Evolutionary conservation across 2,113 vertebrate species (phyloP), one percentile per base, ranked within the genome.

Genomic region (Heliornis fulica): DNA sequence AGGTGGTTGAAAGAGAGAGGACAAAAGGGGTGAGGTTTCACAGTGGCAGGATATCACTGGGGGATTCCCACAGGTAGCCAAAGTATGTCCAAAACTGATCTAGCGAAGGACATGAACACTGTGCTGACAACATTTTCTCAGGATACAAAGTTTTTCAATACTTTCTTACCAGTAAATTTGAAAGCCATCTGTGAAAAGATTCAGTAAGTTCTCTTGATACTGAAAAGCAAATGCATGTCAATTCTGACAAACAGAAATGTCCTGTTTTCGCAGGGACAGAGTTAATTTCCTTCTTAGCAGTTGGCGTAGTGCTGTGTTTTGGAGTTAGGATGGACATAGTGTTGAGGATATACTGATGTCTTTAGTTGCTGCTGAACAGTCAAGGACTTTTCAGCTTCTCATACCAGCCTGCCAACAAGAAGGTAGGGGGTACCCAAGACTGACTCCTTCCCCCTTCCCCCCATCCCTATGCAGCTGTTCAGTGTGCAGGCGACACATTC

Each of bases 11-110:
- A 89, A 79, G 87, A 34, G 0, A 71, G 25, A 45, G 28, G 57
- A 89, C 71, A 85, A 10, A 34, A 89, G 69, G 13, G 2, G 75
- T 57, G 53, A 83, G 46, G 71, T 56, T 56, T 51, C 43, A 25
- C 74, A 41, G 82, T 0, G 0, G n/a, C 65, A 28, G 65, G 34
- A 34, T 3, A 3, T 50, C 72, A 45, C 41, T 3, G 18, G 36
- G n/a, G 59, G 32, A 84, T 59, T 69, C 43, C 61, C 69, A 57
- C 23, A 46, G n/a, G 57, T 8, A 69, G 40, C 38, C 92, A 71
- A 40, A 40, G 7, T 14, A 10, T 63, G 61, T 43, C 74, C 82
- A 56, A 74, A 83, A 41, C 5, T 0, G 7, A 82, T 26, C 53
- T 51, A 32, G 6, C 12, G 13, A 51, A 94, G 74, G 69, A 18